Percentiles rank a stretch among this genome's conserved stretches.
These are phyloP conservation scores for Thomomys bottae DNA, from an alignment of 2,113 vertebrate genomes.

Conservation along the genomic window DNA sequence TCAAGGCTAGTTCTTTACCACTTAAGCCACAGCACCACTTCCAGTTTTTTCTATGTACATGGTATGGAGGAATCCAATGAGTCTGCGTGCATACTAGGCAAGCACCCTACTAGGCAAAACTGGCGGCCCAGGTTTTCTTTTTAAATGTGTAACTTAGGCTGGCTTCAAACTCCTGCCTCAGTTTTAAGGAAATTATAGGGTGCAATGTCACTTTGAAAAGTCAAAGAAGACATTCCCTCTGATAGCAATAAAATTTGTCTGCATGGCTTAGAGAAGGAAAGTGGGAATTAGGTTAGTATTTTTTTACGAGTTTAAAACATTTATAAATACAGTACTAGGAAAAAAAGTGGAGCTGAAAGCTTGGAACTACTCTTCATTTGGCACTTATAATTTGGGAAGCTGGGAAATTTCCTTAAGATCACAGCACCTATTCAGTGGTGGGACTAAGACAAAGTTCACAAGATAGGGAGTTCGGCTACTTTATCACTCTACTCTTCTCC, in stretches of 20 bases:
- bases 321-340: background rate
- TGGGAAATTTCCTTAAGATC: background rate
- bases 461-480: background rate
- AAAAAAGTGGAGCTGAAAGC: background rate
- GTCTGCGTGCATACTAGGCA: no score
- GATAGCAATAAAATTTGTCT: background rate
- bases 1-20: no score
- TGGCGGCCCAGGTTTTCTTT: no score
- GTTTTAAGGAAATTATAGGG: background rate
- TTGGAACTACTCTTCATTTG: background rate
- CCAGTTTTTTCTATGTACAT: no score
- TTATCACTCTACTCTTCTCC: background rate
- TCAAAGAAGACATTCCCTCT: background rate
- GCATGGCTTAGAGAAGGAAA: background rate
- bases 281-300: background rate
- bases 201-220: background rate
- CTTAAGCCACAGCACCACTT: no score
- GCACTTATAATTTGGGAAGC: background rate
- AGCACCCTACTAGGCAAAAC: no score
- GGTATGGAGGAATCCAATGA: no score
- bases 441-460: background rate
- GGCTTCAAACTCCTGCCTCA: no score
- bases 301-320: background rate
- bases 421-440: background rate
- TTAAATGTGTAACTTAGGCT: no score